These are phyloP conservation scores for Parazoanthus swiftii DNA, from an alignment of 92 coral and sea anemone genomes.

Conservation along the genomic window DNA sequence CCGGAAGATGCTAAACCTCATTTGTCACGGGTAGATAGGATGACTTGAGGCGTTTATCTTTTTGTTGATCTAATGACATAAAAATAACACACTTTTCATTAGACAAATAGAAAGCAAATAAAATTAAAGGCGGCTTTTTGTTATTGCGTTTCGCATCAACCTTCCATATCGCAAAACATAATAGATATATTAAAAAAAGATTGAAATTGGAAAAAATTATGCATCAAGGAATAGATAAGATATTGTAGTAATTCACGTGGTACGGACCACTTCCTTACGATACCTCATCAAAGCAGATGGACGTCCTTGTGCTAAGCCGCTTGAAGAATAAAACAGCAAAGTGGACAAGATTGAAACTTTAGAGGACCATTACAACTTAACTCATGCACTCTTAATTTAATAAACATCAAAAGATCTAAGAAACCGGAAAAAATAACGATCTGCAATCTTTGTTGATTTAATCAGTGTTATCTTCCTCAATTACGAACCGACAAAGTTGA, in stretches of 20 bases:
- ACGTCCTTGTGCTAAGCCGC: background rate
- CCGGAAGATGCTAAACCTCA: background rate
- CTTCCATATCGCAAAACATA: background rate
- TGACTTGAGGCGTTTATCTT: background rate
- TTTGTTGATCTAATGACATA: slow-evolving; percentile 2
- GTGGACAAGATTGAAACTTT: background rate
- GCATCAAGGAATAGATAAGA: background rate
- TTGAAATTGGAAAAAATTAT: background rate
- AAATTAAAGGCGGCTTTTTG: background rate
- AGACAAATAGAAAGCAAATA: background rate
- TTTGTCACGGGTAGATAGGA: background rate
- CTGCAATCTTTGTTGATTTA: background rate
- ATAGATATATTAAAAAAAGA: background rate
- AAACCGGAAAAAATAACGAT: slow-evolving; percentile 1
- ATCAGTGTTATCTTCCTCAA: background rate
- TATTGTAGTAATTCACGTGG: too few species aligned
- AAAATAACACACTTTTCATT: slow-evolving; percentile 15
- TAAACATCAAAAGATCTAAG: slow-evolving; percentile 8
- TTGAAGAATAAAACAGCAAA: background rate
- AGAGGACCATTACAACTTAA: slow-evolving; percentile 1
- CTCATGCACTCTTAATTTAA: slow-evolving; percentile 1
- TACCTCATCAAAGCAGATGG: background rate
- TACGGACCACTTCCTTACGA: background rate
- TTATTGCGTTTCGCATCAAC: background rate
- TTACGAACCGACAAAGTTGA: slow-evolving; percentile 12